Conservation (phyloP, 2,113 vertebrate genomes). For the Neoarius graeffei region DNA sequence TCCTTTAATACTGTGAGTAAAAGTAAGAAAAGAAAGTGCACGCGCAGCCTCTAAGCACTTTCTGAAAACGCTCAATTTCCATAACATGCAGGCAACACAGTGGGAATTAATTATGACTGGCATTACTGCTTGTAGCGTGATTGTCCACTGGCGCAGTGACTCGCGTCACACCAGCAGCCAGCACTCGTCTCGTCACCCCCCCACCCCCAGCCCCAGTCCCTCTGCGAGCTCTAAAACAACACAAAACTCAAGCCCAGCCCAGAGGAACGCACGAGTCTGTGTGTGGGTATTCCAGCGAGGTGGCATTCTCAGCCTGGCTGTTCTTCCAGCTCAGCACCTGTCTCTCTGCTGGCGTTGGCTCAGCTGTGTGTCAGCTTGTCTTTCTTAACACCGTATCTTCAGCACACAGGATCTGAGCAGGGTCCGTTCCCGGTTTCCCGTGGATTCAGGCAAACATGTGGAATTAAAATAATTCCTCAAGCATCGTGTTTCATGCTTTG, state of each 20-base stretch:
- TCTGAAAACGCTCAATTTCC: neutral
- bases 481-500: constrained; percentile 51
- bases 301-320: constrained; percentile 8
- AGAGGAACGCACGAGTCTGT: neutral
- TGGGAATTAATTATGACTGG: constrained; percentile 14
- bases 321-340: constrained; percentile 33
- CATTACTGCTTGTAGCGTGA: constrained; percentile 29
- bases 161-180: constrained; percentile 62
- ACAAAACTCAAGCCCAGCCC: neutral
- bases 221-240: constrained; percentile 23
- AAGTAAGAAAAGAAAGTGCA: neutral
- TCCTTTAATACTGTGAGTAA: neutral
- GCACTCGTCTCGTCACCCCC: constrained; percentile 54
- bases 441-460: constrained; percentile 41
- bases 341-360: neutral
- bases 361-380: neutral
- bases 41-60: neutral
- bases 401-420: constrained; percentile 36
- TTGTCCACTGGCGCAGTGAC: constrained; percentile 60
- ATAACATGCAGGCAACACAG: neutral
- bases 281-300: constrained; percentile 1
- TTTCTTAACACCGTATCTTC: constrained; percentile 33
- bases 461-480: constrained; percentile 57
- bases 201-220: neutral
- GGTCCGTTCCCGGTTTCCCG: constrained; percentile 24